These are phyloP conservation scores for Drosophila pegasa DNA, from an alignment of 2,888 invertebrate species.

Conservation along the genomic window DNA sequence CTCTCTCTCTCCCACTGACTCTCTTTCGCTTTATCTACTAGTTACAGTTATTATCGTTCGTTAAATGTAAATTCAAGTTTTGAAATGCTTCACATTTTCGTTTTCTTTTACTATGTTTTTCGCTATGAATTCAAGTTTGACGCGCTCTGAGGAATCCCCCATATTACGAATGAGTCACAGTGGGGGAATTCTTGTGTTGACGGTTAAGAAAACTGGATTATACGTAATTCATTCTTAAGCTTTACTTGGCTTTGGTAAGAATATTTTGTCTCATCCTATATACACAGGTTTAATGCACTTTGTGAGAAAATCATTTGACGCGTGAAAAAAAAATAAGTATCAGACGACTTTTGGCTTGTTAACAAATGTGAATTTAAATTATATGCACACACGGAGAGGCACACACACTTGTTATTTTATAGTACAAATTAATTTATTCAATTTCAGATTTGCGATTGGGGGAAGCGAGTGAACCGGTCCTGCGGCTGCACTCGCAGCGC, in stretches of 20 bases:
- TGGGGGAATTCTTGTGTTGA: conserved; percentile 32
- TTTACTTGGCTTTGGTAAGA: background rate
- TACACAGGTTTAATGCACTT: conserved; percentile 27
- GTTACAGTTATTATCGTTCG: conserved; percentile 38
- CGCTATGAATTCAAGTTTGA: conserved; percentile 8
- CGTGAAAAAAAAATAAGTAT: background rate
- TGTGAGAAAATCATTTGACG: conserved; percentile 3
- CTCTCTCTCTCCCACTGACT: conserved; percentile 14
- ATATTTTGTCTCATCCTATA: background rate
- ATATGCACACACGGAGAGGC: background rate
- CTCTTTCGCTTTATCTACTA: conserved; percentile 10
- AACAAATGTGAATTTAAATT: conserved; percentile 4
- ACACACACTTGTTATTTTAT: conserved; percentile 15
- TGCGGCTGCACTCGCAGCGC: conserved; percentile 38
- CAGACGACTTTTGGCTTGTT: background rate
- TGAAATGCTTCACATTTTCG: background rate
- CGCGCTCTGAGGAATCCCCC: conserved; percentile 41
- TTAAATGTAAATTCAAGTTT: conserved; percentile 28
- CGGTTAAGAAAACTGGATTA: background rate
- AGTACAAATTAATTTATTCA: conserved; percentile 29
- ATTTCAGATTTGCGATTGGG: conserved; percentile 1
- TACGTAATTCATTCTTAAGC: conserved; percentile 11
- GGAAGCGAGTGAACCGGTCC: conserved; percentile 69
- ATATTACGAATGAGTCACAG: conserved; percentile 31
- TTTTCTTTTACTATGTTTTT: background rate